Conservation (phyloP, 2,113 vertebrate genomes). For the Elephas maximus region DNA sequence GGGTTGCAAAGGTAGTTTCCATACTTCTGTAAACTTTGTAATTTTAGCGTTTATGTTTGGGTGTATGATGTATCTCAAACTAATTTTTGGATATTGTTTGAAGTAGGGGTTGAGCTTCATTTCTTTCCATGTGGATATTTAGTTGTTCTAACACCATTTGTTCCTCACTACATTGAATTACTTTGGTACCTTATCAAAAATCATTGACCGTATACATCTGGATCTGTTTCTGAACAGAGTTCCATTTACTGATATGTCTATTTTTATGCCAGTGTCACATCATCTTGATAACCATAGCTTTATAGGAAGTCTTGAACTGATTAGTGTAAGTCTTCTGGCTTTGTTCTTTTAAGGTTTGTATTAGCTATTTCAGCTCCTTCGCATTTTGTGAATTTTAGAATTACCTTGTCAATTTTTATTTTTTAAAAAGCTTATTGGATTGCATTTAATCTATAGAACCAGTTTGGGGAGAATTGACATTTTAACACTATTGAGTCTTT, state of each 20-base stretch:
- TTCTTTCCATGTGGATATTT: background rate
- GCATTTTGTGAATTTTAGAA: background rate
- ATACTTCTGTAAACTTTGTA: background rate
- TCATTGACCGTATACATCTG: background rate
- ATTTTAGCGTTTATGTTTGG: background rate
- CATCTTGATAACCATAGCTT: background rate
- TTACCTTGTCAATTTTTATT: background rate
- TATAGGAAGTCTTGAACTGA: background rate
- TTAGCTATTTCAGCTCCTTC: background rate
- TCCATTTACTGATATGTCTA: background rate
- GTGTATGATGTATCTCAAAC: background rate
- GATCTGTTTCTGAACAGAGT: background rate
- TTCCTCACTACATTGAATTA: background rate
- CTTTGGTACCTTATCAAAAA: background rate
- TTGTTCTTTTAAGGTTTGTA: background rate
- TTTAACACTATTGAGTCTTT: constrained; percentile 27
- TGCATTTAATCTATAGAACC: background rate
- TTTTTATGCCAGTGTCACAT: background rate
- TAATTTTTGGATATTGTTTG: background rate
- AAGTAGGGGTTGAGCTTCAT: background rate
- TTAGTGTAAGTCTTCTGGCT: background rate
- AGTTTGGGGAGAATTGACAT: background rate
- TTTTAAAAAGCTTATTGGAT: background rate
- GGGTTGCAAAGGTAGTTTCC: background rate
- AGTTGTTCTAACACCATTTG: background rate